A percentile compares a stretch with the other conserved stretches of the same genome.
Evolutionary conservation across 2,797 vertebrate genomes (phyloP).

Genomic region (Bufotes viridis): DNA sequence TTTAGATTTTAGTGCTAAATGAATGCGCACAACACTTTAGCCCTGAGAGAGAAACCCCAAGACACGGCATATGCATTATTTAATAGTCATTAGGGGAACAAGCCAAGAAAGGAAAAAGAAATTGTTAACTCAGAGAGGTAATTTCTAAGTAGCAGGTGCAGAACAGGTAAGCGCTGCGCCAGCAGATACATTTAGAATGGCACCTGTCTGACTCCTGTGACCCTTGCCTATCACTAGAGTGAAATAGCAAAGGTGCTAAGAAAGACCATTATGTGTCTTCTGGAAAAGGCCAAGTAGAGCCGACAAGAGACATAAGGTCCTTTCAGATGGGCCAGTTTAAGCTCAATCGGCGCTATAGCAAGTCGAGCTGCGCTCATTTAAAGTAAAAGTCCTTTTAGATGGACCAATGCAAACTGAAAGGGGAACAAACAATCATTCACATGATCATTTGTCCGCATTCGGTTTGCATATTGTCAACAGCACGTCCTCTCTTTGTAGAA

Average conservation of each 20-base stretch:
- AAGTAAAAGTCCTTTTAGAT: no score
- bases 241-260: not conserved
- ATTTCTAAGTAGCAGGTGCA: not conserved
- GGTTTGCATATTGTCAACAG: no score
- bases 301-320: not conserved
- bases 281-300: not conserved
- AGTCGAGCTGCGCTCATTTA: no score
- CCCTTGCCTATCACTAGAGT: not conserved
- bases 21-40: conserved; percentile 35
- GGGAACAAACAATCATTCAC: no score
- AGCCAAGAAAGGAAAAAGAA: conserved; percentile 3
- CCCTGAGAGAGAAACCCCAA: not conserved
- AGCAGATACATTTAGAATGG: not conserved
- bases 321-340: no score
- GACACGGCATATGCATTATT: conserved; percentile 29
- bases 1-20: conserved; percentile 39
- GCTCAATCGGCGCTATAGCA: no score
- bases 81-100: conserved; percentile 19
- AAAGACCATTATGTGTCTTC: not conserved
- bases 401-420: no score
- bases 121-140: conserved; percentile 3
- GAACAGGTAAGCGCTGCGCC: not conserved
- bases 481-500: no score
- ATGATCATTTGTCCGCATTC: no score
- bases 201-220: not conserved